phyloP scores from a whole-genome alignment of 1,140 invertebrate genomes.

The Hylaeus volcanicus region DNA sequence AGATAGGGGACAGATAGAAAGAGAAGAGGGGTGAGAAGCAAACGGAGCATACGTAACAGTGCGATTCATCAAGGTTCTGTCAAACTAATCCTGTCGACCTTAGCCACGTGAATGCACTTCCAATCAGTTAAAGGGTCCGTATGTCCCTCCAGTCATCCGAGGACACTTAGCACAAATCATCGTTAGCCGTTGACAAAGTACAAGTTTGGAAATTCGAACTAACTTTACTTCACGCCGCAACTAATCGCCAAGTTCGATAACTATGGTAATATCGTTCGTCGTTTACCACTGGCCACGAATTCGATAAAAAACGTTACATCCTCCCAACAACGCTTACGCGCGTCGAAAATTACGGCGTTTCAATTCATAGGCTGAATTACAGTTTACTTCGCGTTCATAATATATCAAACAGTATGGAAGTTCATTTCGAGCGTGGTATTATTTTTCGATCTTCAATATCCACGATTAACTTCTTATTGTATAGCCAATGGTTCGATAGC shows the following conservation, averaged over 20 bases:
- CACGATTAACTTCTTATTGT: too few relatives aligned
- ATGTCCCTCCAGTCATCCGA: conserved; percentile 20
- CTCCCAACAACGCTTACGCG: background rate
- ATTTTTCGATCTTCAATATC: too few relatives aligned
- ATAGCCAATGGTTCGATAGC: too few relatives aligned
- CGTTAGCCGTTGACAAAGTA: conserved; percentile 33
- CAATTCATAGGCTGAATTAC: too few relatives aligned
- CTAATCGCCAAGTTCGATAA: conserved; percentile 26
- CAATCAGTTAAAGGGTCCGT: conserved; percentile 45
- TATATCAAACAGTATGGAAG: too few relatives aligned
- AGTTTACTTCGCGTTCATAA: too few relatives aligned
- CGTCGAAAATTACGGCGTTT: background rate
- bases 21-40: background rate
- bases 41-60: conserved; percentile 40
- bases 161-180: conserved; percentile 34
- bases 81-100: conserved; percentile 34
- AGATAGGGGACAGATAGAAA: background rate
- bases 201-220: conserved; percentile 15
- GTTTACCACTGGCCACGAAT: background rate
- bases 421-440: too few relatives aligned
- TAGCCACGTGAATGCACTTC: conserved; percentile 42
- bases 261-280: conserved; percentile 20
- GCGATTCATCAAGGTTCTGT: conserved; percentile 43
- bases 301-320: background rate
- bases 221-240: conserved; percentile 9